Evolutionary conservation across 1,140 invertebrate genomes (phyloP).

Genomic region (Ostrea denselamellosa): DNA sequence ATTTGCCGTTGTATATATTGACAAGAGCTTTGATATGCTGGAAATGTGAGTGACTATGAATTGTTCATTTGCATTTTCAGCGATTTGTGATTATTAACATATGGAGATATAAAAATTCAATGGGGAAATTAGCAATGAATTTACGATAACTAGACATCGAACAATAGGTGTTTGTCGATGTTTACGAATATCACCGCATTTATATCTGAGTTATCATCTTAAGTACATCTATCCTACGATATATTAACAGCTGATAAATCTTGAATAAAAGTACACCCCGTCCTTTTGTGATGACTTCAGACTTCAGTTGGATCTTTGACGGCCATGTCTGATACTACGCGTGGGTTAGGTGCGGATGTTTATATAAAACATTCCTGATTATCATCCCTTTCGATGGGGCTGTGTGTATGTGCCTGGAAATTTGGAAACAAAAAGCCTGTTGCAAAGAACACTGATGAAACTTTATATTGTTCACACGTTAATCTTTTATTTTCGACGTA

Average conservation of each 20-base stretch:
- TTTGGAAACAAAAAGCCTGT: background rate
- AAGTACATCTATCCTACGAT: too few species aligned
- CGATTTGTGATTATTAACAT: background rate
- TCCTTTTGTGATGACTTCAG: too few species aligned
- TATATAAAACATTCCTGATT: conserved; percentile 16
- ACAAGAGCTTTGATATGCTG: background rate
- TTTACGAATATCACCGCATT: too few species aligned
- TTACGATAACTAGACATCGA: background rate
- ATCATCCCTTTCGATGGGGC: background rate
- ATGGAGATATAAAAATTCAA: background rate
- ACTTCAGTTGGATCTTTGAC: background rate
- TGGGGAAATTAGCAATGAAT: background rate
- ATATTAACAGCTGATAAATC: too few species aligned
- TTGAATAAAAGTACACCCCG: too few species aligned
- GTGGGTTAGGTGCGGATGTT: conserved; percentile 2
- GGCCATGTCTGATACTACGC: background rate
- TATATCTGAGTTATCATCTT: too few species aligned
- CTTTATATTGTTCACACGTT: background rate
- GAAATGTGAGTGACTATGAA: background rate
- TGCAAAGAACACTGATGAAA: background rate
- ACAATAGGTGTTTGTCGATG: background rate
- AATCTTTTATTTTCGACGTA: background rate
- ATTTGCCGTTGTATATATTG: background rate
- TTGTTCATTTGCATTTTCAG: conserved; percentile 28
- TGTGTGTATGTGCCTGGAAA: background rate